Evolutionary conservation across 2,113 vertebrate species (phyloP).

Genomic region (Daboia siamensis): DNA sequence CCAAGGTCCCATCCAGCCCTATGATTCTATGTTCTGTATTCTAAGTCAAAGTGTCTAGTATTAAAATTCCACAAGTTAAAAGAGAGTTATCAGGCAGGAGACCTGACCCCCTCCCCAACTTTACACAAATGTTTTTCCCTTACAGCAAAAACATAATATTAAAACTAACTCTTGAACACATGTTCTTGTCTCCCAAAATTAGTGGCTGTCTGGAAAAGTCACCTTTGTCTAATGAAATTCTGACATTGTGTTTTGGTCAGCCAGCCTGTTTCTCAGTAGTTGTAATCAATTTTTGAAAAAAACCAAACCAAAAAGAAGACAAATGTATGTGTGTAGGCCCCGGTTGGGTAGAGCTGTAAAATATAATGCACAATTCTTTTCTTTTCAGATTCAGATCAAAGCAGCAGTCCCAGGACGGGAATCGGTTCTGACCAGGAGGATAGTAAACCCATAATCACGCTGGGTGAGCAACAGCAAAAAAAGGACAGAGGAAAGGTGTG

Average conservation of each 20-base stretch:
- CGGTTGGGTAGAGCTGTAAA: accelerated
- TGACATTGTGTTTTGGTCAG: background rate
- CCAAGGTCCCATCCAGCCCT: background rate
- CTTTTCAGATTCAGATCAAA: constrained; percentile 86
- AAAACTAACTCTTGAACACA: background rate
- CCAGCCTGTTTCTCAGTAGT: background rate
- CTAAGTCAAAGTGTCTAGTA: background rate
- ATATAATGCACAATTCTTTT: background rate
- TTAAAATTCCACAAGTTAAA: background rate
- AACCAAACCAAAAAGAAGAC: background rate
- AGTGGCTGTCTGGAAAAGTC: background rate
- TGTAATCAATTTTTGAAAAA: background rate
- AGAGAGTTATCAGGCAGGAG: background rate
- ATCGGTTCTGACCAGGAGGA: constrained; percentile 91
- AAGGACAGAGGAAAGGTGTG: background rate
- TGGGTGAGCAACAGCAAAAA: constrained; percentile 76
- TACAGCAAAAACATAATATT: background rate
- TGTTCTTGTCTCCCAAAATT: background rate
- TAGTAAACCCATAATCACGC: constrained; percentile 85
- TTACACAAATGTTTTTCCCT: background rate
- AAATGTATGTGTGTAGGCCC: background rate
- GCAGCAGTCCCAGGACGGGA: constrained; percentile 84
- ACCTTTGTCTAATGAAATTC: background rate
- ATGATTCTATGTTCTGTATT: background rate
- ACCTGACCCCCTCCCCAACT: background rate